These are phyloP conservation scores for Bryconaethiops microstoma DNA, from an alignment of 2,797 vertebrate genomes.

Conservation along the genomic window DNA sequence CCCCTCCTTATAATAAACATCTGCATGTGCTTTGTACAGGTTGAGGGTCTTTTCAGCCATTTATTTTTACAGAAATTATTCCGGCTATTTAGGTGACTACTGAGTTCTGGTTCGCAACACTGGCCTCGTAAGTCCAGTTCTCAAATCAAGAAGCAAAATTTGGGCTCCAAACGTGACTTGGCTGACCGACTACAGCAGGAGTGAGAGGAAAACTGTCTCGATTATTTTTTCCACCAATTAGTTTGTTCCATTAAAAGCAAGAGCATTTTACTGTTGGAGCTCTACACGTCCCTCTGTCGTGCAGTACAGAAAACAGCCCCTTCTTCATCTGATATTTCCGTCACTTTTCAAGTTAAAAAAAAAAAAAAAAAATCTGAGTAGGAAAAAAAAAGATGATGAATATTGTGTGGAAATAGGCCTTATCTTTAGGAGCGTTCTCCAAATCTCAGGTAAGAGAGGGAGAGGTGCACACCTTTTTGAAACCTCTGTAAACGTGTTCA, in stretches of 20 bases:
- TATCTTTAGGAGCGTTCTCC: conserved; percentile 4
- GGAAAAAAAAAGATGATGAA: not conserved
- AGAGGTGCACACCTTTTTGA: conserved; percentile 43
- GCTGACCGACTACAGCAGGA: too few relatives aligned
- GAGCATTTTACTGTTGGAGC: not conserved
- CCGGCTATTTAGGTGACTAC: too few relatives aligned
- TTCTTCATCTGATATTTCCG: not conserved
- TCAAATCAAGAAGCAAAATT: too few relatives aligned
- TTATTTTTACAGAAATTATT: too few relatives aligned
- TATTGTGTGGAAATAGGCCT: not conserved
- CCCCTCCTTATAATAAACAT: too few relatives aligned
- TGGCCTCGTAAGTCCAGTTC: too few relatives aligned
- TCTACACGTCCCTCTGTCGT: not conserved
- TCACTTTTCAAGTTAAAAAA: not conserved
- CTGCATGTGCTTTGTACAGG: too few relatives aligned
- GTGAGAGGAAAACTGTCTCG: too few relatives aligned
- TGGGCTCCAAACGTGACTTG: too few relatives aligned
- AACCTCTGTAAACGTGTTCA: conserved; percentile 31
- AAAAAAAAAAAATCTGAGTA: not conserved
- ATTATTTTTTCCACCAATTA: too few relatives aligned
- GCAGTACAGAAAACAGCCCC: not conserved
- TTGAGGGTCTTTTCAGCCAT: too few relatives aligned
- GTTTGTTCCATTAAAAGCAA: not conserved
- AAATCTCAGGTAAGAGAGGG: conserved; percentile 9
- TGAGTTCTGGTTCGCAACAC: too few relatives aligned